A percentile compares a stretch with the other conserved stretches of the same genome.
Evolutionary conservation across 2,113 vertebrate species (phyloP).

Genomic region (Tinamus guttatus): DNA sequence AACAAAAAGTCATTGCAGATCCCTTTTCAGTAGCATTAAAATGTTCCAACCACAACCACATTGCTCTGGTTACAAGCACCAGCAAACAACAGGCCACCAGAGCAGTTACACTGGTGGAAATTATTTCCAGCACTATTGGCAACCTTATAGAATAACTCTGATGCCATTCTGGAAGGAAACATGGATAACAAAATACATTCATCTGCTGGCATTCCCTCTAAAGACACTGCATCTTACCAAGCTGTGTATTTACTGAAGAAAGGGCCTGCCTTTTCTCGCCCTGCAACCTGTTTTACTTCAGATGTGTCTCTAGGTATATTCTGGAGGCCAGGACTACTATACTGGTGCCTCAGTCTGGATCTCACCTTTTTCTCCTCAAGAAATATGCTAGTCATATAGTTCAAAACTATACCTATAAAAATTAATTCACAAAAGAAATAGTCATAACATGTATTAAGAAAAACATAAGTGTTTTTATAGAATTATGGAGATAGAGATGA

Average conservation of each 20-base stretch:
- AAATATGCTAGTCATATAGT: constrained; percentile 47
- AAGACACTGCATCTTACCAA: accelerated
- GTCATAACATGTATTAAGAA: constrained; percentile 41
- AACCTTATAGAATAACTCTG: not conserved
- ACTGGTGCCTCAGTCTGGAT: not conserved
- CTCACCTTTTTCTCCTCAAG: constrained; percentile 32
- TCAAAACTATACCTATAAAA: not conserved
- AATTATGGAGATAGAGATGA: constrained; percentile 52
- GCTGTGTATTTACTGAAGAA: not conserved
- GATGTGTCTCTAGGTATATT: not conserved
- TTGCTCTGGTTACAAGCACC: constrained; percentile 8
- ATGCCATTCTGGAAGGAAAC: not conserved
- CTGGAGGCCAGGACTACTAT: not conserved
- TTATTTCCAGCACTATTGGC: not conserved
- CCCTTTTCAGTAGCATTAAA: not conserved
- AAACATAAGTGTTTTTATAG: constrained; percentile 43
- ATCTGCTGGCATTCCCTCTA: not conserved
- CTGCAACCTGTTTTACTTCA: not conserved
- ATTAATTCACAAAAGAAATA: constrained; percentile 56
- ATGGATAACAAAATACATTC: not conserved
- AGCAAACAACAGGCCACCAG: constrained; percentile 4
- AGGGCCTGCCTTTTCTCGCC: not conserved
- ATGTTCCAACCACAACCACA: not conserved
- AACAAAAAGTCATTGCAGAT: not conserved
- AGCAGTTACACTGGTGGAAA: not conserved